Percentiles rank a stretch among this genome's conserved stretches.
Evolutionary conservation across 2,888 invertebrate species (phyloP).

Genomic region (Dicycla oo): DNA sequence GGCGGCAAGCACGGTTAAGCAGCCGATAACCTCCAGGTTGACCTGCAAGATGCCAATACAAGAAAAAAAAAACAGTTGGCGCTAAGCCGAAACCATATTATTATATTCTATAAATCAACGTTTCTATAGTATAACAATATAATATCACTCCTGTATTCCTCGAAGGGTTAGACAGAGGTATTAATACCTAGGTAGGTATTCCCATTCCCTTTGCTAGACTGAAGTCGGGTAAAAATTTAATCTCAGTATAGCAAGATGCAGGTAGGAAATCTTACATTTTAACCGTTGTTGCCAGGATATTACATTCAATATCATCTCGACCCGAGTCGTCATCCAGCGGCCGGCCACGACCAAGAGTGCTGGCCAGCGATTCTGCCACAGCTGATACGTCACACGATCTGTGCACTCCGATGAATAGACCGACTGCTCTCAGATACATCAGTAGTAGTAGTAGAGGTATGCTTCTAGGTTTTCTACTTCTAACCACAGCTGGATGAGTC

Average conservation of each 20-base stretch:
- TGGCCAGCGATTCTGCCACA: slow-evolving; percentile 82
- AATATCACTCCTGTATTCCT: too few relatives aligned
- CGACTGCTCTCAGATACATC: slow-evolving; percentile 83
- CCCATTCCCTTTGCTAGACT: background rate
- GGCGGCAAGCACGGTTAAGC: too few relatives aligned
- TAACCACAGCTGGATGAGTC: background rate
- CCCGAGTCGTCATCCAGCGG: slow-evolving; percentile 79
- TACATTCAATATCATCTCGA: slow-evolving; percentile 79
- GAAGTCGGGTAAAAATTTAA: background rate
- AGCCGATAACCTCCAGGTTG: too few relatives aligned
- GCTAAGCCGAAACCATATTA: too few relatives aligned
- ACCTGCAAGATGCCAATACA: too few relatives aligned
- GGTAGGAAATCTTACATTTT: background rate
- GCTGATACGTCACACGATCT: slow-evolving; percentile 77
- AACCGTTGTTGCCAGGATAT: slow-evolving; percentile 58
- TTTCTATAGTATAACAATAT: background rate
- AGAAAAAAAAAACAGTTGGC: too few relatives aligned
- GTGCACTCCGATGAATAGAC: slow-evolving; percentile 81
- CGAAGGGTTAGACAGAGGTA: background rate
- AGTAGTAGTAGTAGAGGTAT: slow-evolving; percentile 88
- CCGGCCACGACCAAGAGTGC: slow-evolving; percentile 68
- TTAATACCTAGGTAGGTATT: background rate
- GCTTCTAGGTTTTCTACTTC: background rate
- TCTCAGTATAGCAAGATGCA: background rate
- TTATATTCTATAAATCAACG: background rate